These are phyloP conservation scores for Daboia siamensis DNA, from an alignment of 2,113 vertebrate genomes.

Conservation along the genomic window DNA sequence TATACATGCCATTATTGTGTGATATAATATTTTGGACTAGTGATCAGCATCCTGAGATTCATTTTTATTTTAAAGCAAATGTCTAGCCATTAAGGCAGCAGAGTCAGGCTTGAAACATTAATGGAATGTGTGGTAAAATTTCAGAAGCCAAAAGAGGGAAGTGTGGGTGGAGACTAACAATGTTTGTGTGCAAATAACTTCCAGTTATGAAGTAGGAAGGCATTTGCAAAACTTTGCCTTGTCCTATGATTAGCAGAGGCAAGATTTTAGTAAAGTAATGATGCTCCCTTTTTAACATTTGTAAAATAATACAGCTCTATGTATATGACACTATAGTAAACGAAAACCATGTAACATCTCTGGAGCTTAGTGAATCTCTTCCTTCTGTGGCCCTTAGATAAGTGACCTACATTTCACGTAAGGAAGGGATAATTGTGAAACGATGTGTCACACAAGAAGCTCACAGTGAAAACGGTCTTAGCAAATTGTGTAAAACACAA, in stretches of 20 bases:
- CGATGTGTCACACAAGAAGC: neutral
- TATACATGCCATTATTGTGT: neutral
- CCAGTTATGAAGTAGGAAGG: neutral
- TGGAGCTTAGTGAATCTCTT: constrained; percentile 1
- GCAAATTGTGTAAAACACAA: neutral
- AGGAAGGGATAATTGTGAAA: neutral
- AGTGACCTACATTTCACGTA: neutral
- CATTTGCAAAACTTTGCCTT: neutral
- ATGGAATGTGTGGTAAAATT: neutral
- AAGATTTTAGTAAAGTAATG: neutral
- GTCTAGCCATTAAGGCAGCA: neutral
- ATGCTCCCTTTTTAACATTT: neutral
- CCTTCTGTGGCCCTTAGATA: neutral
- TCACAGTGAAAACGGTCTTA: constrained; percentile 10
- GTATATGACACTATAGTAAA: neutral
- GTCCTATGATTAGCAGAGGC: neutral
- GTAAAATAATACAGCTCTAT: neutral
- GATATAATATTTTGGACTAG: neutral
- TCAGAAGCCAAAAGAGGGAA: neutral
- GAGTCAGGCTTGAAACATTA: neutral
- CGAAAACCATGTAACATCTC: constrained; percentile 7
- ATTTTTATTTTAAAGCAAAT: neutral
- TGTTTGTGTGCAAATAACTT: neutral
- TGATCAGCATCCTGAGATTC: neutral
- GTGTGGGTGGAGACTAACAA: neutral